Evolutionary conservation across 1,140 invertebrate species (phyloP).

Genomic region (Neodiprion fabricii): DNA sequence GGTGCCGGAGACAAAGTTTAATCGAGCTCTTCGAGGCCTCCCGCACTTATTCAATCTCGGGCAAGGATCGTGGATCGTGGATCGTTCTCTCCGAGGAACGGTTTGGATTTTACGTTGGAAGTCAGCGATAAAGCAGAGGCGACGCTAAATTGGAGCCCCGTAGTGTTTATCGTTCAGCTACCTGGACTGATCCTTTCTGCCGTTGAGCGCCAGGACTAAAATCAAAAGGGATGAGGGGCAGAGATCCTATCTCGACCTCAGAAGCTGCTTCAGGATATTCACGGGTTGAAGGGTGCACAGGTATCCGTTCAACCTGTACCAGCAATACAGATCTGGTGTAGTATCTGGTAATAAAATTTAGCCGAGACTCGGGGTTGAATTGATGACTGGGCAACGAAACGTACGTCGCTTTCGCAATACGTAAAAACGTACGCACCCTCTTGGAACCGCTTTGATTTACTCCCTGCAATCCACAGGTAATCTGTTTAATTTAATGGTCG

Average conservation of each 20-base stretch:
- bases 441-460: too few relatives aligned
- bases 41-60: background rate
- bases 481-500: background rate
- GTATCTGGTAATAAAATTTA: background rate
- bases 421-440: background rate
- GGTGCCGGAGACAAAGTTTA: background rate
- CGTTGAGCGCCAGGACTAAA: too few relatives aligned
- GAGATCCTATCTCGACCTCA: too few relatives aligned
- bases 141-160: slow-evolving; percentile 13
- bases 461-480: background rate
- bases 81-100: background rate
- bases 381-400: background rate
- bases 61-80: background rate
- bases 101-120: too few relatives aligned
- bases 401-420: background rate
- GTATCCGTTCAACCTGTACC: background rate
- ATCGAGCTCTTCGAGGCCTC: background rate
- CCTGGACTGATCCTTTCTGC: background rate
- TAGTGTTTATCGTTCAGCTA: background rate
- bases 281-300: too few relatives aligned
- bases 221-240: too few relatives aligned
- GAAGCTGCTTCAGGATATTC: too few relatives aligned
- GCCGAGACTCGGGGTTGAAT: background rate
- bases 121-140: background rate
- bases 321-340: background rate